Evolutionary conservation across 1,140 invertebrate genomes (phyloP), one percentile per base, ranked within the genome.

Genomic region (Procambarus virginalis): DNA sequence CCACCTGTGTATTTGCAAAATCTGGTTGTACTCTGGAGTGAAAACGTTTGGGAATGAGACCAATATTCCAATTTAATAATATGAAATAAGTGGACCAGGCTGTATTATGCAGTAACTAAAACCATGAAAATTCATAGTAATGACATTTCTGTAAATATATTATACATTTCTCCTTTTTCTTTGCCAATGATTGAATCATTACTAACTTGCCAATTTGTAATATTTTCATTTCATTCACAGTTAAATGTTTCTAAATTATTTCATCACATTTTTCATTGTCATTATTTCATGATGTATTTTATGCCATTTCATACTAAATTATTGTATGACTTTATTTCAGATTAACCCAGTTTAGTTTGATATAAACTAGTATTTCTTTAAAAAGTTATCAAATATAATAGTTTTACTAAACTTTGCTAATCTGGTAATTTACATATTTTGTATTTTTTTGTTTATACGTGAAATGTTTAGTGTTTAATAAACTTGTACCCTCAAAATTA

Each of bases 161-260:
- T 48, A 68, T 68, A 20, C 20, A 70, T 20, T 84, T 51, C 20
- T 48, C 49, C 8, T 55, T 70, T 20, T 84, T 75, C 73, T 20
- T 75, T 49, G n/a, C 60, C 14, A 17, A 46, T 75, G 68, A 34
- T 84, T 70, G 60, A 70, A 49, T 84, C 64, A 48, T 75, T 84
- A 22, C 68, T 70, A 60, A 81, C 34, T 60, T 34, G 45, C 60
- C 46, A 49, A 55, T 81, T 34, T 34, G 49, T 34, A 51, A 60
- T 81, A 4, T 64, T 64, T 64, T 64, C 60, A 64, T 64, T 64
- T 64, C 60, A 64, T 64, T 64, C 60, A 9, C 12, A 17, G 10
- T 17, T 64, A 17, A 17, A 22, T 60, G 64, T 84, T 34, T 81
- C 81, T 89, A 89, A 89, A 84, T 89, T 84, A 89, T 89, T 89